Conservation (phyloP, 2,797 vertebrate genomes). For the Oreonectes daqikongensis region DNA sequence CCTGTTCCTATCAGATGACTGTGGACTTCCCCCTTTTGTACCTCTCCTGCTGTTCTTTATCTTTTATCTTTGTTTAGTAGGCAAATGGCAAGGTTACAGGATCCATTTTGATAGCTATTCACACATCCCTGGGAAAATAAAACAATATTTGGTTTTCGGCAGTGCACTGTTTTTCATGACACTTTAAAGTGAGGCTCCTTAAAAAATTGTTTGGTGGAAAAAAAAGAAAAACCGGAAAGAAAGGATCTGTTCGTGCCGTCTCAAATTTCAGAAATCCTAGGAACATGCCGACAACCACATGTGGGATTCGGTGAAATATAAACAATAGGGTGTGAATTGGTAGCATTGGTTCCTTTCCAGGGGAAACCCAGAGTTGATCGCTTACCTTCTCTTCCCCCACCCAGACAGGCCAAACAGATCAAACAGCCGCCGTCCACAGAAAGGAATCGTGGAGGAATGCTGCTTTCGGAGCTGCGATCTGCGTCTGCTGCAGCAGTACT, state of each 20-base stretch:
- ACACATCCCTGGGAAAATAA: conserved; percentile 20
- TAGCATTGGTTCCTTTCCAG: conserved; percentile 38
- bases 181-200: neutral
- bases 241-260: conserved; percentile 24
- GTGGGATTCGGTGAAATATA: conserved; percentile 39
- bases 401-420: conserved; percentile 80
- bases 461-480: conserved; percentile 87
- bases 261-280: conserved; percentile 33
- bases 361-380: conserved; percentile 46
- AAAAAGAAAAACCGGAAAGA: conserved; percentile 20
- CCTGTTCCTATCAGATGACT: conserved; percentile 47
- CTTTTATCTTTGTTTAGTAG: conserved; percentile 62
- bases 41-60: conserved; percentile 55
- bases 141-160: conserved; percentile 39
- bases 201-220: neutral
- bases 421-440: conserved; percentile 75
- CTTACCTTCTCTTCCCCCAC: conserved; percentile 35
- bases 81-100: conserved; percentile 58
- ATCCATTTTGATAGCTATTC: conserved; percentile 42
- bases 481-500: conserved; percentile 86
- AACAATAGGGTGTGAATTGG: conserved; percentile 48
- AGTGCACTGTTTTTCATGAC: conserved; percentile 6
- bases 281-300: conserved; percentile 35
- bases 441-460: conserved; percentile 87
- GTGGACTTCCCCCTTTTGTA: conserved; percentile 58